These are phyloP conservation scores for Chrysopa pallens DNA, from an alignment of 1,140 invertebrate genomes.

Conservation along the genomic window DNA sequence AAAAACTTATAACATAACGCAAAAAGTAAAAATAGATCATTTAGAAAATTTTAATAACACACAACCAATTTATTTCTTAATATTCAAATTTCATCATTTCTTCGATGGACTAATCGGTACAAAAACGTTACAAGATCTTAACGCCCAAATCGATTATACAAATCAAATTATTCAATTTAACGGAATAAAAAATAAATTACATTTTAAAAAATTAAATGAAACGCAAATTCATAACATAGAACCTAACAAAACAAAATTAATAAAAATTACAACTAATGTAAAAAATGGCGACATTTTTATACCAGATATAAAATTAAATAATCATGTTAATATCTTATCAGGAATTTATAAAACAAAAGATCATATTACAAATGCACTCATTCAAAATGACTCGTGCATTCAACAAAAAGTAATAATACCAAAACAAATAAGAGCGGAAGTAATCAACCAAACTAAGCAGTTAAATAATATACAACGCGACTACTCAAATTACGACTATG, in stretches of 20 bases:
- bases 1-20: background rate
- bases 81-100: background rate
- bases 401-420: background rate
- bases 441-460: background rate
- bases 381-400: background rate
- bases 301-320: background rate
- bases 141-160: background rate
- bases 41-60: background rate
- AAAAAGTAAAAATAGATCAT: background rate
- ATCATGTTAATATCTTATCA: background rate
- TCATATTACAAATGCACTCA: background rate
- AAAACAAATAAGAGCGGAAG: background rate
- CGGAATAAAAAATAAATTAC: background rate
- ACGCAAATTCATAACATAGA: background rate
- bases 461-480: too few species aligned
- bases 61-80: background rate
- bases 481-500: background rate
- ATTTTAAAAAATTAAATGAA: background rate
- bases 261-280: background rate
- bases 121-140: background rate
- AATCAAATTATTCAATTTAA: background rate
- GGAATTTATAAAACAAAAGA: background rate
- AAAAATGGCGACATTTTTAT: background rate
- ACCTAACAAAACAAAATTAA: background rate
- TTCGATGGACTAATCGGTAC: background rate